These are phyloP conservation scores for Menidia menidia DNA, from an alignment of 2,797 vertebrate genomes.

Conservation along the genomic window DNA sequence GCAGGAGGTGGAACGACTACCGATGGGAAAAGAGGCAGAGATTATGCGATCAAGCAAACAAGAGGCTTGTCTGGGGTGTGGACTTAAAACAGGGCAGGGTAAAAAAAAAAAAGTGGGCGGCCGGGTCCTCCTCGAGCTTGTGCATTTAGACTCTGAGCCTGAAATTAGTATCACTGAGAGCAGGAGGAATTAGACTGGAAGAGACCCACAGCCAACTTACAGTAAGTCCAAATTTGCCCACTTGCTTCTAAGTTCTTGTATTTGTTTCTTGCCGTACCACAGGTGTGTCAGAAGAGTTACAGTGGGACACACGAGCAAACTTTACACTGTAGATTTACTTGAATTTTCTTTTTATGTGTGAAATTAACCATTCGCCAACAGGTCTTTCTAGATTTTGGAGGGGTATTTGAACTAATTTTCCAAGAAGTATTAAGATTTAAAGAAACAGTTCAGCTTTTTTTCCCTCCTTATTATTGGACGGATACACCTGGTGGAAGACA, in stretches of 20 bases:
- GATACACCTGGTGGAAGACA: background rate
- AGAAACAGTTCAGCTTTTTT: background rate
- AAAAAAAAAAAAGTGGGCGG: conserved; percentile 68
- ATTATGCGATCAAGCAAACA: conserved; percentile 42
- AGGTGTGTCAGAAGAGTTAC: background rate
- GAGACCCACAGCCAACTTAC: conserved; percentile 53
- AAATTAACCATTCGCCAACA: conserved; percentile 6
- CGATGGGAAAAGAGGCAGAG: conserved; percentile 23
- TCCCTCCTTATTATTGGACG: background rate
- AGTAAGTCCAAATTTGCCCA: conserved; percentile 55
- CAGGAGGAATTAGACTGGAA: conserved; percentile 56
- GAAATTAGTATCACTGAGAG: conserved; percentile 62
- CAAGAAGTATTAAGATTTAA: conserved; percentile 31
- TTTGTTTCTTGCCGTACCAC: background rate
- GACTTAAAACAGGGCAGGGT: conserved; percentile 65
- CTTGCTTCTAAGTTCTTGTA: background rate
- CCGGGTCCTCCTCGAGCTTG: conserved; percentile 57
- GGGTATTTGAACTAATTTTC: conserved; percentile 4
- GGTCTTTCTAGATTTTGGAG: background rate
- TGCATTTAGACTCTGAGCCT: conserved; percentile 64
- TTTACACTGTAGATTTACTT: background rate
- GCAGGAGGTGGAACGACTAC: background rate
- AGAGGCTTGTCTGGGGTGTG: conserved; percentile 69
- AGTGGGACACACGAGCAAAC: background rate
- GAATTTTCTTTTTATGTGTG: background rate